A percentile compares a stretch with the other conserved stretches of the same genome.
Conservation (phyloP, 1,140 invertebrate genomes). For the Papilio helenus region DNA sequence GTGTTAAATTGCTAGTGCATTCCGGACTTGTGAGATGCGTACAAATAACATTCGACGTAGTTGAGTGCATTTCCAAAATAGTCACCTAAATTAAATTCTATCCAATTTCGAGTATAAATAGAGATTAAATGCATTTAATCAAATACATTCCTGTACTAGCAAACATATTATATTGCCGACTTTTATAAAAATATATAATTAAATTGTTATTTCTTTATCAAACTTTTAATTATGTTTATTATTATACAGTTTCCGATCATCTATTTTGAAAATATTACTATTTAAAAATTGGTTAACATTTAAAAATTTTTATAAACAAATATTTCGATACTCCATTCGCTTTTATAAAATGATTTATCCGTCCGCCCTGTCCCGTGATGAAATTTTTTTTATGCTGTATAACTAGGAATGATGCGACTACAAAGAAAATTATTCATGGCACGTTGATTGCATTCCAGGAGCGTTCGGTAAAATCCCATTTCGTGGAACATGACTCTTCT, state of each 20-base stretch:
- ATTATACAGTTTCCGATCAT: too few relatives aligned
- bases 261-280: too few relatives aligned
- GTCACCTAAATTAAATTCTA: not conserved
- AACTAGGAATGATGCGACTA: constrained; percentile 17
- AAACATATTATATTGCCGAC: too few relatives aligned
- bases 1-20: not conserved
- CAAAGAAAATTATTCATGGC: constrained; percentile 26
- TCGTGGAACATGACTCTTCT: constrained; percentile 2
- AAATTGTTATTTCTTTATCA: too few relatives aligned
- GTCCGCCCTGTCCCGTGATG: not conserved
- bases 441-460: constrained; percentile 14
- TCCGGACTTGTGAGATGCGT: not conserved
- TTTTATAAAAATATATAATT: too few relatives aligned
- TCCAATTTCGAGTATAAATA: not conserved
- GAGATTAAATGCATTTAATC: not conserved
- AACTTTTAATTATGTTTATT: too few relatives aligned
- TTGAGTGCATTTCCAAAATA: not conserved
- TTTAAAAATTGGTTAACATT: too few relatives aligned
- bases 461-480: constrained; percentile 16
- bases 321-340: not conserved
- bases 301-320: too few relatives aligned
- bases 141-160: not conserved
- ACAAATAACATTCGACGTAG: constrained; percentile 7
- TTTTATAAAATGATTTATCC: not conserved
- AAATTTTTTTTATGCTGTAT: not conserved